Evolutionary conservation across 2,888 invertebrate species (phyloP).

Genomic region (Agonopterix arenella): DNA sequence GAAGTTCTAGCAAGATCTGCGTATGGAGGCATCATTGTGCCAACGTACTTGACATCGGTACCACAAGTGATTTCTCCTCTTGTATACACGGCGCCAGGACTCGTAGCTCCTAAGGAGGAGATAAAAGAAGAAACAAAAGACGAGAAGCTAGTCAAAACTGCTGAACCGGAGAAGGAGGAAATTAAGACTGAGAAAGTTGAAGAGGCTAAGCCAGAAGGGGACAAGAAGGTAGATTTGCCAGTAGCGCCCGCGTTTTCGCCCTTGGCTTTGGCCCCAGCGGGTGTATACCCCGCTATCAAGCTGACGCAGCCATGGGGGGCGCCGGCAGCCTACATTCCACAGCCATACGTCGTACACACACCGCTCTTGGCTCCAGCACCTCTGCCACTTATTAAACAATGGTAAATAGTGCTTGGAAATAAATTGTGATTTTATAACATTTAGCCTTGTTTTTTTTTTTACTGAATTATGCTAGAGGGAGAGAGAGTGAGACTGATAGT

Average conservation of each 20-base stretch:
- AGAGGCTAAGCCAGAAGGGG: background rate
- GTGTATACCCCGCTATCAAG: background rate
- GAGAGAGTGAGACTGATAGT: too few species aligned
- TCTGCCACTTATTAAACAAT: background rate
- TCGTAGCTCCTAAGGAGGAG: background rate
- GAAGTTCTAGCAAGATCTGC: constrained; percentile 12
- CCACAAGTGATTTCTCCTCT: background rate
- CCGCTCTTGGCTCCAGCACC: background rate
- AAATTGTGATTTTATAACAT: background rate
- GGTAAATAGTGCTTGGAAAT: background rate
- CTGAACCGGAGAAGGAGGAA: constrained; percentile 11
- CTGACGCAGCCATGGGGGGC: background rate
- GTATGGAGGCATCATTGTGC: constrained; percentile 10
- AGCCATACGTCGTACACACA: background rate
- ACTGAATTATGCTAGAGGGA: too few species aligned
- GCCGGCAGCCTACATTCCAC: background rate
- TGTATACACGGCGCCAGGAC: constrained; percentile 3
- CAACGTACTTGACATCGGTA: constrained; percentile 4
- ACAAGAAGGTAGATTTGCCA: background rate
- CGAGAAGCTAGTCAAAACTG: constrained; percentile 20
- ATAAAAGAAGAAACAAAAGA: background rate
- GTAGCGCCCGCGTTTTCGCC: background rate
- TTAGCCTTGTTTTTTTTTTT: background rate
- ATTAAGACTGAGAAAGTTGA: constrained; percentile 3
- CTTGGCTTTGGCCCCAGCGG: background rate